Percentiles rank a stretch among this genome's conserved stretches.
Conservation (phyloP, 1,140 invertebrate genomes). For the Drosophila littoralis region DNA sequence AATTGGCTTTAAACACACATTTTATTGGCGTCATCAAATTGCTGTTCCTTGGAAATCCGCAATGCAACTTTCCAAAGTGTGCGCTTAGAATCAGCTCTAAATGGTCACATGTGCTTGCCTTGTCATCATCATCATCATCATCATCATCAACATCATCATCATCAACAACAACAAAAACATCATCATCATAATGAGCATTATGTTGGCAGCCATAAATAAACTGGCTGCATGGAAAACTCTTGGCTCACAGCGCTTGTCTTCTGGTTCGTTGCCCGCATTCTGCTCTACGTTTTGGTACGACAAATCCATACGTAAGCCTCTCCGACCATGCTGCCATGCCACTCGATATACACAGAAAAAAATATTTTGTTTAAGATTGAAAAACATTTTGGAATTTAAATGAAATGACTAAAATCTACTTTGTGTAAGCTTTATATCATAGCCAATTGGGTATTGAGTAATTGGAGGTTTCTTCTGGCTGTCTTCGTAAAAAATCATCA, state of each 20-base stretch:
- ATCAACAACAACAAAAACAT: constrained; percentile 22
- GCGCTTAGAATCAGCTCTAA: constrained; percentile 65
- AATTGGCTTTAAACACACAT: constrained; percentile 79
- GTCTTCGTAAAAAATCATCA: no score
- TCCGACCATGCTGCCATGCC: neutral
- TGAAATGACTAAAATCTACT: no score
- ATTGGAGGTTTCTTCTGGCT: no score
- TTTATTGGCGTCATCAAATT: constrained; percentile 80
- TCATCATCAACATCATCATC: constrained; percentile 25
- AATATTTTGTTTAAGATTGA: neutral
- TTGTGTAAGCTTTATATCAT: no score
- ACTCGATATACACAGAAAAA: constrained; percentile 9
- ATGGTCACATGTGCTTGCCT: constrained; percentile 60
- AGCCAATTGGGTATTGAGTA: no score
- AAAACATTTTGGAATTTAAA: neutral
- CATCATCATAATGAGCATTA: constrained; percentile 42
- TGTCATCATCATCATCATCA: constrained; percentile 46
- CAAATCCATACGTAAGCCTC: constrained; percentile 42
- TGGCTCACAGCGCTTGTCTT: constrained; percentile 18
- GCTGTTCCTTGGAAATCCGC: constrained; percentile 63
- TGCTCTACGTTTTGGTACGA: constrained; percentile 50
- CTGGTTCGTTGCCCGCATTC: constrained; percentile 70
- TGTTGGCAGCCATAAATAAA: constrained; percentile 68
- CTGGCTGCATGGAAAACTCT: constrained; percentile 22
- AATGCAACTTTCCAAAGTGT: constrained; percentile 69